phyloP scores from a whole-genome alignment of 2,113 vertebrate species.

The Lepisosteus oculatus region DNA sequence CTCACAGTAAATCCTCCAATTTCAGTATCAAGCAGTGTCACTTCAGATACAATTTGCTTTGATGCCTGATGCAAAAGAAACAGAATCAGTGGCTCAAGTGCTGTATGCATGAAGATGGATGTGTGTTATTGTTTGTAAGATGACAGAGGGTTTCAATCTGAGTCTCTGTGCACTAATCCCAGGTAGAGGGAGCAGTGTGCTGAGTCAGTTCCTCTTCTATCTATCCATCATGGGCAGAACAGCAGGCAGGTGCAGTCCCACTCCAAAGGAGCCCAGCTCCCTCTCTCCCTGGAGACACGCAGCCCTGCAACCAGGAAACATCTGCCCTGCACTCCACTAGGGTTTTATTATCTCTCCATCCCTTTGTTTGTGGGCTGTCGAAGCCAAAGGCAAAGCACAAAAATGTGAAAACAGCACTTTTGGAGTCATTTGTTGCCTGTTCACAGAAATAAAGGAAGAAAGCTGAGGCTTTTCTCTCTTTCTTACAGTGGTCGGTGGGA shows the following conservation, averaged over 20 bases:
- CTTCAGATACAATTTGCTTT: too few species aligned
- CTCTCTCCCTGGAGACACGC: conserved; percentile 53
- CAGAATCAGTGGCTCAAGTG: not conserved
- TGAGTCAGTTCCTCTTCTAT: conserved; percentile 79
- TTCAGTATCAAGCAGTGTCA: too few species aligned
- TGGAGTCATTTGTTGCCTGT: conserved; percentile 65
- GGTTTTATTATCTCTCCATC: conserved; percentile 58
- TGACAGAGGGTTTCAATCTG: conserved; percentile 85
- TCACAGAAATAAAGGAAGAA: conserved; percentile 58
- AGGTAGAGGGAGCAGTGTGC: conserved; percentile 67
- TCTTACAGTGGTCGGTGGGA: conserved; percentile 45
- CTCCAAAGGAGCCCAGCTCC: conserved; percentile 40
- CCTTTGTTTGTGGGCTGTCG: conserved; percentile 61
- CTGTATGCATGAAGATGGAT: conserved; percentile 61
- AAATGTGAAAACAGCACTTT: conserved; percentile 79
- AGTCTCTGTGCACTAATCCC: conserved; percentile 76
- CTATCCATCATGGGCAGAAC: conserved; percentile 74
- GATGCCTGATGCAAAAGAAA: not conserved
- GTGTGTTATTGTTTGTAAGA: conserved; percentile 84
- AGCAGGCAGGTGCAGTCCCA: conserved; percentile 71
- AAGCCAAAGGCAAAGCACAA: conserved; percentile 52
- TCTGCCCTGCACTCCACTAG: conserved; percentile 62
- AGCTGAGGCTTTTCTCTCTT: conserved; percentile 41
- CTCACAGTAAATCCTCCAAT: too few species aligned
- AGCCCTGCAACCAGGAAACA: conserved; percentile 59